These are phyloP conservation scores for Oreochromis niloticus DNA, from an alignment of 2,113 vertebrate genomes.

Conservation along the genomic window DNA sequence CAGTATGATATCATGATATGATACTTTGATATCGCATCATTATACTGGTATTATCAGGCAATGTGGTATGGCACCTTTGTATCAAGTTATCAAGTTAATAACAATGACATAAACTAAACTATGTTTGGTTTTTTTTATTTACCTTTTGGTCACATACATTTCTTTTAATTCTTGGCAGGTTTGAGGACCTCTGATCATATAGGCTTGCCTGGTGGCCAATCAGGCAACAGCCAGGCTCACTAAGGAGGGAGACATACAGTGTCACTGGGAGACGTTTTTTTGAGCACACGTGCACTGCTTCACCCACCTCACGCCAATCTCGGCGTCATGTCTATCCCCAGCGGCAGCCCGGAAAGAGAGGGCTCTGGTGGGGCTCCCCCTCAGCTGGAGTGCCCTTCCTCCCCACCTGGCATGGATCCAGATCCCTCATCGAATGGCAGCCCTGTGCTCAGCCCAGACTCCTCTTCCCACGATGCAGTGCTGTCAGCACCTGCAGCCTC, in stretches of 20 bases:
- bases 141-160: background rate
- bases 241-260: background rate
- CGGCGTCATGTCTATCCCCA: conserved; percentile 65
- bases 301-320: background rate
- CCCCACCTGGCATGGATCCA: conserved; percentile 60
- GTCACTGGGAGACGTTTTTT: background rate
- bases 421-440: conserved; percentile 77
- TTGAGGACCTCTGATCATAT: conserved; percentile 54
- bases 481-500: conserved; percentile 78
- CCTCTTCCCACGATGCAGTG: conserved; percentile 82
- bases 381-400: conserved; percentile 69
- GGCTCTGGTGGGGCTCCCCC: conserved; percentile 26
- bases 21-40: background rate
- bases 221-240: background rate
- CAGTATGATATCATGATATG: background rate
- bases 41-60: background rate
- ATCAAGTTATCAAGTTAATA: background rate
- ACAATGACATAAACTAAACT: background rate
- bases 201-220: conserved; percentile 27
- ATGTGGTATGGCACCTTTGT: background rate
- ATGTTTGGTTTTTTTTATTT: background rate
- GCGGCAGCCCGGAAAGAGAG: conserved; percentile 71
- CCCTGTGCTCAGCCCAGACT: conserved; percentile 88
- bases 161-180: conserved; percentile 25
- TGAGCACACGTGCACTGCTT: background rate